phyloP scores from a whole-genome alignment of 2,888 invertebrate genomes.

The Venusia cambrica region DNA sequence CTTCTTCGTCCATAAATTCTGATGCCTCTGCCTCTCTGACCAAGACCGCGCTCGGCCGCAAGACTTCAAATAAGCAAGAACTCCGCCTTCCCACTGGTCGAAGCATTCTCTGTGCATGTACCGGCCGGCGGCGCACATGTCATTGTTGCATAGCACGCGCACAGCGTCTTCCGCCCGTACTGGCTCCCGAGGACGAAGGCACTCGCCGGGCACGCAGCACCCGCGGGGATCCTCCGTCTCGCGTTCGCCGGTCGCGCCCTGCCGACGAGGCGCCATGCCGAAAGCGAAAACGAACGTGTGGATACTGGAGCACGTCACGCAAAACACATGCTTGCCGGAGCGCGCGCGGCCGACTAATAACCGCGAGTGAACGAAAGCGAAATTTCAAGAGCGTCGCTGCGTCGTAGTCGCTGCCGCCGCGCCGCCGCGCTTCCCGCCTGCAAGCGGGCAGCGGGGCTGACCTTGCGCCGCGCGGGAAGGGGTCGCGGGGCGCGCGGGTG shows the following conservation, averaged over 20 bases:
- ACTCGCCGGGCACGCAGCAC: slow-evolving; percentile 93
- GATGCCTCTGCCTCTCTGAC: slow-evolving; percentile 96
- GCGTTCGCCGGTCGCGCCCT: slow-evolving; percentile 73
- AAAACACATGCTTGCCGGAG: slow-evolving; percentile 81
- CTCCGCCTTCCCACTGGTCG: slow-evolving; percentile 95
- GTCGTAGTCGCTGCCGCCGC: too few species aligned
- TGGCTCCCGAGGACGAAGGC: slow-evolving; percentile 86
- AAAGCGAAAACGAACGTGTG: slow-evolving; percentile 71
- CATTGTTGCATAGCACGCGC: slow-evolving; percentile 96
- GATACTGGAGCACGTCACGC: slow-evolving; percentile 72
- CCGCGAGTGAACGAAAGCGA: slow-evolving; percentile 84
- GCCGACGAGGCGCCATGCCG: slow-evolving; percentile 76
- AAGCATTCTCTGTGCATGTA: slow-evolving; percentile 98
- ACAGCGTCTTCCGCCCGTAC: slow-evolving; percentile 87
- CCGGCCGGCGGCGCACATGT: slow-evolving; percentile 91
- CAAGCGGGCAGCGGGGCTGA: slow-evolving; percentile 54
- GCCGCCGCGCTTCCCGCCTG: slow-evolving; percentile 56
- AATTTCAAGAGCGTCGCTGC: slow-evolving; percentile 84
- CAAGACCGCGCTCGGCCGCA: slow-evolving; percentile 96
- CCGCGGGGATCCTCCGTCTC: slow-evolving; percentile 79
- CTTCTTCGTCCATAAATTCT: slow-evolving; percentile 98
- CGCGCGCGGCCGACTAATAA: slow-evolving; percentile 82
- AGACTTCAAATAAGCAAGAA: slow-evolving; percentile 93
- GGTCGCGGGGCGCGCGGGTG: slow-evolving; percentile 50
- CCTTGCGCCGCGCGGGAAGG: slow-evolving; percentile 55